Evolutionary conservation across 2,888 invertebrate species (phyloP).

Genomic region (Anagyrus pseudococci): DNA sequence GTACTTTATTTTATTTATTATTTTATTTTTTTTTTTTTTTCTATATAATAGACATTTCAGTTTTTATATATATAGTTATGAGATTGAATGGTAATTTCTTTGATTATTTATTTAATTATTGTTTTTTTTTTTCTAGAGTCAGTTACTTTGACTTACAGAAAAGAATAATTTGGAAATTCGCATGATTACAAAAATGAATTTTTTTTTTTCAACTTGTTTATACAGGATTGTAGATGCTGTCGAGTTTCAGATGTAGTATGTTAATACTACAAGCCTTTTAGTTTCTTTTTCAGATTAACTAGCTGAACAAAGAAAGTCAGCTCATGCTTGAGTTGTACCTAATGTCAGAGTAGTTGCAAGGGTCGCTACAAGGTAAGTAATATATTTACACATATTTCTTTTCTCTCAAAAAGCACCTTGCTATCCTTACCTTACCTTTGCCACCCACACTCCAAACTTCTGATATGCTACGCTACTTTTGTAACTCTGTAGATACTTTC

Average conservation of each 20-base stretch:
- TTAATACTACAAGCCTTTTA: constrained; percentile 20
- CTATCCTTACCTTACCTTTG: constrained; percentile 16
- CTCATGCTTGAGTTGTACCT: constrained; percentile 1
- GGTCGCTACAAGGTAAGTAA: constrained; percentile 32
- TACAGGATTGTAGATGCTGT: constrained; percentile 1
- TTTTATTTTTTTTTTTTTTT: constrained; percentile 14
- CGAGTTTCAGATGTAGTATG: constrained; percentile 16
- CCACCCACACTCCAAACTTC: constrained; percentile 23
- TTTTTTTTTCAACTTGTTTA: constrained; percentile 24
- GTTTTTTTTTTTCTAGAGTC: constrained; percentile 16
- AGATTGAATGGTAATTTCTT: constrained; percentile 27
- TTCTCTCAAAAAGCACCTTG: constrained; percentile 27
- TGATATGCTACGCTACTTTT: constrained; percentile 32
- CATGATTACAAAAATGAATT: constrained; percentile 8
- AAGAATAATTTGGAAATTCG: background rate
- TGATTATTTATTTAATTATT: constrained; percentile 26
- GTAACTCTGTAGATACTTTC: constrained; percentile 34
- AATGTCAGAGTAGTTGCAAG: constrained; percentile 13
- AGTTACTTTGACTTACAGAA: background rate
- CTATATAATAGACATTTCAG: constrained; percentile 4
- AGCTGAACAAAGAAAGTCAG: constrained; percentile 4
- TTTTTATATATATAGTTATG: constrained; percentile 22
- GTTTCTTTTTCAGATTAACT: constrained; percentile 30
- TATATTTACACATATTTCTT: constrained; percentile 1
- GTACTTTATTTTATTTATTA: constrained; percentile 14